These are phyloP conservation scores for Seriola aureovittata DNA, from an alignment of 2,113 vertebrate species.

Conservation along the genomic window DNA sequence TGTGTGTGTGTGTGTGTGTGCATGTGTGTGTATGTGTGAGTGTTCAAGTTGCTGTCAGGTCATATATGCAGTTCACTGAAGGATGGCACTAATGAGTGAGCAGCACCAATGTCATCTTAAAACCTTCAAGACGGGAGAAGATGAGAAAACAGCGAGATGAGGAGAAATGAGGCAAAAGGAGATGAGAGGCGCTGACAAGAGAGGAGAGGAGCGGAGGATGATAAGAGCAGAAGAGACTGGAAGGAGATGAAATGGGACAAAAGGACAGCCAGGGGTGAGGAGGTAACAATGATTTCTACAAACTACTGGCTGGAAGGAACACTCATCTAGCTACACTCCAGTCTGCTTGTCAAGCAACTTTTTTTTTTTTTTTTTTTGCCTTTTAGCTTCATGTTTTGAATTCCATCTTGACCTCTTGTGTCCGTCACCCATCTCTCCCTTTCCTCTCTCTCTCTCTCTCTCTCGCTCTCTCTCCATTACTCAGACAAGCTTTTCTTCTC, in stretches of 20 bases:
- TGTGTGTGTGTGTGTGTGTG: no score
- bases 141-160: conserved; percentile 44
- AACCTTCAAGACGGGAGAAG: conserved; percentile 48
- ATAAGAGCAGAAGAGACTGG: conserved; percentile 27
- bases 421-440: background rate
- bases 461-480: conserved; percentile 16
- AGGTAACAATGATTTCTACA: conserved; percentile 57
- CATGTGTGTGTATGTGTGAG: background rate
- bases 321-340: conserved; percentile 28
- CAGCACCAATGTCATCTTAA: conserved; percentile 63
- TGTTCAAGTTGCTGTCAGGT: conserved; percentile 53
- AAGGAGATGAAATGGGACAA: conserved; percentile 41
- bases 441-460: background rate
- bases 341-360: conserved; percentile 17
- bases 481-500: conserved; percentile 41
- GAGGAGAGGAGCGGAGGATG: conserved; percentile 29
- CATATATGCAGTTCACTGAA: conserved; percentile 56
- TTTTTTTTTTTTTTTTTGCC: background rate
- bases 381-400: conserved; percentile 9
- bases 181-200: conserved; percentile 38
- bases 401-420: conserved; percentile 40
- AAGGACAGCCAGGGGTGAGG: conserved; percentile 46
- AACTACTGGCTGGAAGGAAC: conserved; percentile 42
- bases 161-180: conserved; percentile 48
- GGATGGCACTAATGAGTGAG: conserved; percentile 63